Base-by-base conservation (phyloP, 2,113 vertebrate genomes). In the Hippopotamus amphibius region DNA sequence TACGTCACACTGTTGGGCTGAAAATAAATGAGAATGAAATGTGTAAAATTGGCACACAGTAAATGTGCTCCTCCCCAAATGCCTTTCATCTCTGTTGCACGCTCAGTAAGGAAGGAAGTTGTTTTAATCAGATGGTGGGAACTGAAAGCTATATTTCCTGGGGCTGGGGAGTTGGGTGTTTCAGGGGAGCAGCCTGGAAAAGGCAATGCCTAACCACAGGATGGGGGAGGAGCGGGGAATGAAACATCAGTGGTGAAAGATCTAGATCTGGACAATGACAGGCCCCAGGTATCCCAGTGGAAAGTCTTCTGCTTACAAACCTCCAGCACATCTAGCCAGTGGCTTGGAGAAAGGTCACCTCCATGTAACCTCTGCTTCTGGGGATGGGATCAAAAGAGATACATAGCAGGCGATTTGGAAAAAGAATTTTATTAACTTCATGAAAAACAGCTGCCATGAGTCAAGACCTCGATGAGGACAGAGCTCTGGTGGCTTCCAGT, bases 351-450 rank as follows among this genome's bases (percentile, higher is more conserved):
- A 94, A 71, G 53, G 33, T 59, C 63, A 55, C 33, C 48, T 53
- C 3, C 0, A 14, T 30, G 41, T 69, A 30, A 13, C 46, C 30
- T 30, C 43, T 43, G 15, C 55, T 72, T 74, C 30, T 46, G 33
- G 24, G 26, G 53, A 77, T 61, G 71, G 33, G 5, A 90, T 55
- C 71, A 92, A 90, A 96, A 90, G 86, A 96, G 17, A 96, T 43
- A 80, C n/a, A 41, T 4, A 92, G 41, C 74, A 95, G 43, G 59
- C 69, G 95, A 68, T 95, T 96, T 90, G 61, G 81, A 97, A 95
- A 96, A 83, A 88, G 41, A 83, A 89, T 83, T 98, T 98, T 98
- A 98, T 98, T 98, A 74, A 61, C 26, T 96, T 97, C 86, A 90
- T 92, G 69, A 92, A 81, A 89, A 96, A 97, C 80, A 97, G 96